Evolutionary conservation across 2,888 invertebrate genomes (phyloP).

Genomic region (Cyclophora punctaria): DNA sequence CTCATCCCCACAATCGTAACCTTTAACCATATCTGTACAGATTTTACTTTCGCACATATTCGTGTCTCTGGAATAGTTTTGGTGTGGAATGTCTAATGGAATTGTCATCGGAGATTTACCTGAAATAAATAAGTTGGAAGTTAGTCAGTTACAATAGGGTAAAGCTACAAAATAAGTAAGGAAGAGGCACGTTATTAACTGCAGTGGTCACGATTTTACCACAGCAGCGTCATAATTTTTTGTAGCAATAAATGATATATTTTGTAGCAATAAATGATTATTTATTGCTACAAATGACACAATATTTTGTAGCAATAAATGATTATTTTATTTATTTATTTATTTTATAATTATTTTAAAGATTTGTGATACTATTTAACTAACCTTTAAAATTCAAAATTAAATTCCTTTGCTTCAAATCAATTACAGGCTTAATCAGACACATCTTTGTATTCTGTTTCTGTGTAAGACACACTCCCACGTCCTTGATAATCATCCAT

Average conservation of each 20-base stretch:
- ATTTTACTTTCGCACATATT: conserved; percentile 86
- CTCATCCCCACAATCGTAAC: conserved; percentile 88
- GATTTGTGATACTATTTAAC: conserved; percentile 1
- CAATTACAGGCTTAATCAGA: conserved; percentile 82
- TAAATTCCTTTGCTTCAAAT: conserved; percentile 72
- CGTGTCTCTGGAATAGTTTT: conserved; percentile 31
- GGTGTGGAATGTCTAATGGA: conserved; percentile 54
- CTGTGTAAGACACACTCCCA: conserved; percentile 90
- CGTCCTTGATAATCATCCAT: conserved; percentile 92
- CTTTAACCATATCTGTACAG: conserved; percentile 86
- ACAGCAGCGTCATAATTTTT: no score
- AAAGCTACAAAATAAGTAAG: no score
- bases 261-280: no score
- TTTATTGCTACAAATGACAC: no score
- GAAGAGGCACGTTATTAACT: no score
- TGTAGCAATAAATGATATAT: no score
- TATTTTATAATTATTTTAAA: no score
- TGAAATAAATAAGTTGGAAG: conserved; percentile 23
- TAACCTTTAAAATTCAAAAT: conserved; percentile 78
- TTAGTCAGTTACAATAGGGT: no score
- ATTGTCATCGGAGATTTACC: conserved; percentile 71
- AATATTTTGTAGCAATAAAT: no score
- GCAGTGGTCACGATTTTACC: no score
- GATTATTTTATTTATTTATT: no score
- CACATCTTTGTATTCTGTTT: conserved; percentile 88